phyloP scores from a whole-genome alignment of 1,140 invertebrate genomes.

The Bombus turneri region DNA sequence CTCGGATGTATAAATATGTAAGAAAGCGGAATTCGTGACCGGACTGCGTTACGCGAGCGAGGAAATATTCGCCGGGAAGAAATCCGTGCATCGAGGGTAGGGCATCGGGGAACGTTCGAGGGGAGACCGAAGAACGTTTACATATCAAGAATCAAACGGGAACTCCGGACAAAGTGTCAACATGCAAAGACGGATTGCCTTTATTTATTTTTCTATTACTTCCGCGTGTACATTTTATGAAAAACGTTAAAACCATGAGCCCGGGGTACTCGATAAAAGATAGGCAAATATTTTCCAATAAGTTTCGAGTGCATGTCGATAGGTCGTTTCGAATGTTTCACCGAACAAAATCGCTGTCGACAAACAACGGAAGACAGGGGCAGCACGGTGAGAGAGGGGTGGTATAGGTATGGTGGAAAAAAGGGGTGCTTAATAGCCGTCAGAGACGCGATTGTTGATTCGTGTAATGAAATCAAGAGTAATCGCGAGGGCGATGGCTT shows the following conservation, averaged over 20 bases:
- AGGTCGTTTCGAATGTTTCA: slow-evolving; percentile 5
- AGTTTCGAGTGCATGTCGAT: slow-evolving; percentile 24
- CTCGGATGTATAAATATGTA: slow-evolving; percentile 50
- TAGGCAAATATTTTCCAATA: slow-evolving; percentile 25
- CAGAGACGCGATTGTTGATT: slow-evolving; percentile 67
- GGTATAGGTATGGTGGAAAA: slow-evolving; percentile 26
- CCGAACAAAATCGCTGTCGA: slow-evolving; percentile 18
- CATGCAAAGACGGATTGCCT: slow-evolving; percentile 24
- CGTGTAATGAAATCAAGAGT: slow-evolving; percentile 74
- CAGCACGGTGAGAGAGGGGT: neutral
- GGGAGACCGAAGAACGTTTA: neutral
- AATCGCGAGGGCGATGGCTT: slow-evolving; percentile 71
- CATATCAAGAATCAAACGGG: slow-evolving; percentile 35
- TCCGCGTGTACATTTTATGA: neutral
- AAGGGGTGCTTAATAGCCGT: slow-evolving; percentile 65
- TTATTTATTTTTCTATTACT: slow-evolving; percentile 29
- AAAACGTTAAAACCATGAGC: neutral
- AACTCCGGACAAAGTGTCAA: slow-evolving; percentile 23
- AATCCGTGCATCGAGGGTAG: slow-evolving; percentile 6
- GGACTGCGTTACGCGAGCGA: slow-evolving; percentile 23
- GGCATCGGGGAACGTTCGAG: neutral
- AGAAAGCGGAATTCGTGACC: slow-evolving; percentile 32
- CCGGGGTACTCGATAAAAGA: too few species aligned
- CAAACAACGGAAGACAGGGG: slow-evolving; percentile 3
- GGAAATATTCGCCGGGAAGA: slow-evolving; percentile 7